Evolutionary conservation across 2,797 vertebrate species (phyloP).

Genomic region (Potorous gilbertii): DNA sequence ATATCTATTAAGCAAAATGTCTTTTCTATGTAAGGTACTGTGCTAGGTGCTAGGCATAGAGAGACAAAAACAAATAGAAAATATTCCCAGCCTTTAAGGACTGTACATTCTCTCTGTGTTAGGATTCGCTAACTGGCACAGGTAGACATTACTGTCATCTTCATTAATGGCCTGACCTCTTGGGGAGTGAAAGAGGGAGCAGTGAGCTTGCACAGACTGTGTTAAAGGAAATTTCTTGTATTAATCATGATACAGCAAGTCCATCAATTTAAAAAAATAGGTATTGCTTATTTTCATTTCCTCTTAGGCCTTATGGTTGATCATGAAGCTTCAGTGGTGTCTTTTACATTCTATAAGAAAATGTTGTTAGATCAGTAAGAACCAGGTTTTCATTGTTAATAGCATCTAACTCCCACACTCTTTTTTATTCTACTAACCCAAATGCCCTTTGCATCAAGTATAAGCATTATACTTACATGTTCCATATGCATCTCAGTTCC

Average conservation of each 20-base stretch:
- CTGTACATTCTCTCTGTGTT: not conserved
- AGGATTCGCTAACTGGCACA: not conserved
- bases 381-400: not conserved
- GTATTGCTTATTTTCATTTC: not conserved
- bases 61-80: not conserved
- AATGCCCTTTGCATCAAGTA: not conserved
- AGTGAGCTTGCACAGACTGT: not conserved
- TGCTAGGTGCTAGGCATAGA: not conserved
- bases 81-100: not conserved
- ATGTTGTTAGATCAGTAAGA: not conserved
- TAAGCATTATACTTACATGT: not conserved
- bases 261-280: not conserved
- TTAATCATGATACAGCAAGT: not conserved
- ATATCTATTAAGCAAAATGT: not conserved
- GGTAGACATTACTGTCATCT: not conserved
- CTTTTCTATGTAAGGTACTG: not conserved
- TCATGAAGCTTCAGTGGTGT: not conserved
- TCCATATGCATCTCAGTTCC: not conserved
- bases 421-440: not conserved
- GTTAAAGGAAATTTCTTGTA: not conserved
- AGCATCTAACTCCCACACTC: not conserved
- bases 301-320: not conserved
- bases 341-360: not conserved
- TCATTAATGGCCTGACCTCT: not conserved
- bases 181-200: not conserved